phyloP scores from a whole-genome alignment of 2,113 vertebrate species.

The Marmota monax region DNA sequence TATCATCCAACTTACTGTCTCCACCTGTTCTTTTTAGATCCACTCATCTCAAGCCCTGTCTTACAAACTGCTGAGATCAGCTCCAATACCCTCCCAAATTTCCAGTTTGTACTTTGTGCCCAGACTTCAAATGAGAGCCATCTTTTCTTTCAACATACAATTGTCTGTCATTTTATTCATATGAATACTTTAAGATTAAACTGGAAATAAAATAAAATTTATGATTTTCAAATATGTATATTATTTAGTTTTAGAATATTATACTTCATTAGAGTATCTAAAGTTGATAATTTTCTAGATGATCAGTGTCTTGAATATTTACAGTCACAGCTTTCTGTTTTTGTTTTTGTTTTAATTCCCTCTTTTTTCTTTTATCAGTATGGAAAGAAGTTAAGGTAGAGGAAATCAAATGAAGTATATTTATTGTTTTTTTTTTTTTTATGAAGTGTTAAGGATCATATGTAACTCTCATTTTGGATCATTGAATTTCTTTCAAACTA shows the following conservation, averaged over 20 bases:
- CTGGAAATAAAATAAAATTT: not conserved
- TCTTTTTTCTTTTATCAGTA: not conserved
- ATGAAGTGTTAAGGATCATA: not conserved
- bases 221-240: not conserved
- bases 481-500: slow-evolving; percentile 10
- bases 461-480: not conserved
- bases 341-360: not conserved
- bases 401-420: not conserved
- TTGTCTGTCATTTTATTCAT: not conserved
- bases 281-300: not conserved
- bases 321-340: not conserved
- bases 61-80: not conserved
- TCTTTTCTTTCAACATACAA: not conserved
- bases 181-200: not conserved
- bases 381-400: not conserved
- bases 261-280: not conserved
- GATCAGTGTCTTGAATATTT: not conserved
- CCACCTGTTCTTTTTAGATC: not conserved
- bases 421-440: not conserved
- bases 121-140: not conserved
- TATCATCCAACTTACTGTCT: not conserved
- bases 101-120: not conserved
- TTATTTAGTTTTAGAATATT: not conserved
- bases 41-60: not conserved
- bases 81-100: not conserved